Conservation (phyloP, 2,888 invertebrate genomes). For the Blastobasis adustella region DNA sequence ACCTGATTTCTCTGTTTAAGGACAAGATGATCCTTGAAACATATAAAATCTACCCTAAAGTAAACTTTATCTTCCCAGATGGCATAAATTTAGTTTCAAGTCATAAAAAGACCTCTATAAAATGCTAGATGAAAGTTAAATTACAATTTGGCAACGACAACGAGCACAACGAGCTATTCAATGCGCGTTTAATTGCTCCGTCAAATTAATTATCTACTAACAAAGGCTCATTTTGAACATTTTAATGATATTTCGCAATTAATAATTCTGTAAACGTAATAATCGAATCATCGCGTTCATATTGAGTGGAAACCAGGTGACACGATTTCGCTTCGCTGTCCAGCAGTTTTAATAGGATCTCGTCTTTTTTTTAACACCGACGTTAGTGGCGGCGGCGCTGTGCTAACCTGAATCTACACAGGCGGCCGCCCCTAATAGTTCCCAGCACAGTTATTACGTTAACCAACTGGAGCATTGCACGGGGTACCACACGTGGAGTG, state of each 20-base stretch:
- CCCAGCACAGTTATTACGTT: constrained; percentile 38
- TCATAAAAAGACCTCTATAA: no score
- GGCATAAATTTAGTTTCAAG: no score
- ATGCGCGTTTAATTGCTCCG: no score
- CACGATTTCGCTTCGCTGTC: constrained; percentile 1
- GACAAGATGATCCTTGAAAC: constrained; percentile 3
- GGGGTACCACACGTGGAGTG: constrained; percentile 24
- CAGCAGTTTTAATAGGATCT: constrained; percentile 38
- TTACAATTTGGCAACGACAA: no score
- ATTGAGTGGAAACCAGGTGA: neutral
- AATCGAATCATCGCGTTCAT: no score
- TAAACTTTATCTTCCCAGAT: neutral
- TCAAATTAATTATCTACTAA: no score
- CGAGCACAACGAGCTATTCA: no score
- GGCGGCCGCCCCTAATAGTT: constrained; percentile 59
- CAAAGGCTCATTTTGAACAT: no score
- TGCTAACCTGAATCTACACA: constrained; percentile 60
- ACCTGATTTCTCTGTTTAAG: constrained; percentile 1
- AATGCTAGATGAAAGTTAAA: no score
- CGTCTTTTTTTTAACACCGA: constrained; percentile 31
- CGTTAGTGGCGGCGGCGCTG: constrained; percentile 31
- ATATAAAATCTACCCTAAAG: constrained; percentile 1
- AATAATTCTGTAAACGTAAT: no score
- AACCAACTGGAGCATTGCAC: constrained; percentile 42
- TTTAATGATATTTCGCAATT: no score